These are phyloP conservation scores for Oreochromis mossambicus DNA, from an alignment of 2,797 vertebrate species.

Conservation along the genomic window DNA sequence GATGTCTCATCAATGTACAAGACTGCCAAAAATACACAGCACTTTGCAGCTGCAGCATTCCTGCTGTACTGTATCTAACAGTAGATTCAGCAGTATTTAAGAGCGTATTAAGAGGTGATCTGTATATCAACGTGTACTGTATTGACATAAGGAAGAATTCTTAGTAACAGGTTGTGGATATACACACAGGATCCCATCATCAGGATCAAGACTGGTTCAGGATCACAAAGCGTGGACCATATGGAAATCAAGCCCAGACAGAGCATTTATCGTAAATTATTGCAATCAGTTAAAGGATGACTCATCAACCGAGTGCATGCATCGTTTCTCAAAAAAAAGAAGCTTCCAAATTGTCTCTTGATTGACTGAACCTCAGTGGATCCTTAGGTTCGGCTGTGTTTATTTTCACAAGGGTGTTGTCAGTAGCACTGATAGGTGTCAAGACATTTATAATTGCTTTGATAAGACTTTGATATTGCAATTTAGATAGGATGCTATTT, in stretches of 20 bases:
- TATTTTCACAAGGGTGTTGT: constrained; percentile 1
- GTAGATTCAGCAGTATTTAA: neutral
- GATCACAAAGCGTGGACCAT: neutral
- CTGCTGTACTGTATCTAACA: neutral
- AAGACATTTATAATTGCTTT: neutral
- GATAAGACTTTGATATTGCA: neutral
- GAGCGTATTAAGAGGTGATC: neutral
- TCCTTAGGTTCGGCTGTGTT: neutral
- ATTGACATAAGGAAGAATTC: neutral
- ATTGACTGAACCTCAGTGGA: neutral
- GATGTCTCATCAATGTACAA: neutral
- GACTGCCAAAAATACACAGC: neutral
- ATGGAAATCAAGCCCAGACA: neutral
- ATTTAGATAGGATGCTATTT: neutral
- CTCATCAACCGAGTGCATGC: neutral
- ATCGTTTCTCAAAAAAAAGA: neutral
- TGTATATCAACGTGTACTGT: neutral
- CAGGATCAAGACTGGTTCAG: neutral
- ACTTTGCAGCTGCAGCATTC: neutral
- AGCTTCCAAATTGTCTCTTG: neutral
- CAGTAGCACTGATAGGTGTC: neutral
- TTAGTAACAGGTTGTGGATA: neutral
- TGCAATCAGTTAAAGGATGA: neutral
- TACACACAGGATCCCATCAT: neutral
- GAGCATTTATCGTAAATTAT: neutral